Percentiles rank a stretch among this genome's conserved stretches.
phyloP scores from a whole-genome alignment of 37 sponge, comb jelly and placozoan genomes.

The Aplysina aerophoba region DNA sequence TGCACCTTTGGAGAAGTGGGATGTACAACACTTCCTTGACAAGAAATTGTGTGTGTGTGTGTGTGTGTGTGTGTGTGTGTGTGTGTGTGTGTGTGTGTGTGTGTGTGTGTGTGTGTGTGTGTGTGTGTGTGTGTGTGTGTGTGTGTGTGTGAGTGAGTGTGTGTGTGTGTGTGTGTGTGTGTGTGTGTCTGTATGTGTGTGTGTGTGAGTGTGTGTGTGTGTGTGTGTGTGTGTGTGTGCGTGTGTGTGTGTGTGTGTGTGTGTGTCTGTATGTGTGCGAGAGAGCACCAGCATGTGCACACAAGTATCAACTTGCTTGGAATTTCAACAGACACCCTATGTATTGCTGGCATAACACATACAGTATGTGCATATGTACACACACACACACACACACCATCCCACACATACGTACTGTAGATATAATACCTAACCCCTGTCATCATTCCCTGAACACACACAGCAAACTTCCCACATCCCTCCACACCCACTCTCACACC shows the following conservation, averaged over 20 bases:
- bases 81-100: slow-evolving; percentile 37
- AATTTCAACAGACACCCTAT: too few relatives aligned
- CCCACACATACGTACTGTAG: too few relatives aligned
- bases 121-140: slow-evolving; percentile 48
- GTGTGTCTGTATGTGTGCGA: slow-evolving; percentile 28
- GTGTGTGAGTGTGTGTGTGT: slow-evolving; percentile 43
- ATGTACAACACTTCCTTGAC: too few relatives aligned
- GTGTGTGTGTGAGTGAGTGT: slow-evolving; percentile 35
- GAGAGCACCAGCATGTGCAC: slow-evolving; percentile 7
- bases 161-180: slow-evolving; percentile 29
- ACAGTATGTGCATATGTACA: too few relatives aligned
- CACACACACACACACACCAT: too few relatives aligned
- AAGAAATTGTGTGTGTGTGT: slow-evolving; percentile 46
- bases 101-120: slow-evolving; percentile 33
- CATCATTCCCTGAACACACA: too few relatives aligned
- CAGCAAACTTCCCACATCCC: too few relatives aligned
- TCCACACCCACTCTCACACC: too few relatives aligned
- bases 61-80: slow-evolving; percentile 43
- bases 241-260: slow-evolving; percentile 34
- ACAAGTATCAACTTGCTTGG: too few relatives aligned
- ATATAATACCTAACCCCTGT: too few relatives aligned
- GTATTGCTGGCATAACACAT: too few relatives aligned
- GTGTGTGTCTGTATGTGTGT: slow-evolving; percentile 32
- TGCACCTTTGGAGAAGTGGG: too few relatives aligned
- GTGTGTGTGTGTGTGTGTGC: slow-evolving; percentile 40